Evolutionary conservation across 2,888 invertebrate species (phyloP).

Genomic region (Drosophila fungiperda): DNA sequence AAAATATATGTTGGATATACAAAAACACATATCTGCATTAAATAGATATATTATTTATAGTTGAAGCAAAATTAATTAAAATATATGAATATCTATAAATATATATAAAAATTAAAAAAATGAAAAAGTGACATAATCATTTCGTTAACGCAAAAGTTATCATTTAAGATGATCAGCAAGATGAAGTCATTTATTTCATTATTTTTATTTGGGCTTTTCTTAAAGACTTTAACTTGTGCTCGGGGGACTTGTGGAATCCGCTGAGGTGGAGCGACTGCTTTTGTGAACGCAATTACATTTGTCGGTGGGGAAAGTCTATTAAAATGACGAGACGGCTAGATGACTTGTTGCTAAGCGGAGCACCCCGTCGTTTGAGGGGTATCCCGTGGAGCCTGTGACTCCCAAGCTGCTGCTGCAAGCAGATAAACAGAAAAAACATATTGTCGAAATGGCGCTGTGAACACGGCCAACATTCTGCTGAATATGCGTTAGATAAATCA

Average conservation of each 20-base stretch:
- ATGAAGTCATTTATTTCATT: slow-evolving; percentile 14
- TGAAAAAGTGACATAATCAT: not conserved
- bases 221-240: slow-evolving; percentile 39
- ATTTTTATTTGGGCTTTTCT: slow-evolving; percentile 32
- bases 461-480: slow-evolving; percentile 29
- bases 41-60: not conserved
- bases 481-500: slow-evolving; percentile 69
- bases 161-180: not conserved
- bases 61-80: not conserved
- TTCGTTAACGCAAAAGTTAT: not conserved
- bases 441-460: slow-evolving; percentile 45
- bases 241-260: not conserved
- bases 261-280: slow-evolving; percentile 14
- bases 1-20: no score
- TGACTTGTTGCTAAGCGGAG: slow-evolving; percentile 15
- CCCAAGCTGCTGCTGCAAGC: no score
- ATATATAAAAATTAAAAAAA: not conserved
- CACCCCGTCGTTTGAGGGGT: slow-evolving; percentile 42
- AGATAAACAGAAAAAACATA: slow-evolving; percentile 45
- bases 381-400: slow-evolving; percentile 28
- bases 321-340: slow-evolving; percentile 36
- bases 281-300: slow-evolving; percentile 56
- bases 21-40: no score
- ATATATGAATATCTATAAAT: not conserved
- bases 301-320: slow-evolving; percentile 50